phyloP scores from a whole-genome alignment of 2,113 vertebrate species.

The Terrapene triunguis region DNA sequence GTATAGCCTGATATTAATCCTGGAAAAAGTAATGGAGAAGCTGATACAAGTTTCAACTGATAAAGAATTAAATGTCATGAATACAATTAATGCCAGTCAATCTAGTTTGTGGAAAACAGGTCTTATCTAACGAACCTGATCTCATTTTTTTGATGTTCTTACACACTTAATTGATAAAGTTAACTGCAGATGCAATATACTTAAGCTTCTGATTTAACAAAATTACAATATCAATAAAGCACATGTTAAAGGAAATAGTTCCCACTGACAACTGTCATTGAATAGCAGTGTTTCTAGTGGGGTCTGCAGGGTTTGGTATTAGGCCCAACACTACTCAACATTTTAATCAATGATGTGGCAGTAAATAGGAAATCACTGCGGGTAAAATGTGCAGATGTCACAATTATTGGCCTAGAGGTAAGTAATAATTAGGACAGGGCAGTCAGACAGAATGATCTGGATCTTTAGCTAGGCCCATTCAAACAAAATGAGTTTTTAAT shows the following conservation, averaged over 20 bases:
- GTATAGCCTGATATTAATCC: background rate
- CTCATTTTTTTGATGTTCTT: background rate
- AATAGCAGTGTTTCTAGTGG: background rate
- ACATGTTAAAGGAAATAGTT: background rate
- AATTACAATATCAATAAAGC: background rate
- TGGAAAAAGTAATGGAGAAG: background rate
- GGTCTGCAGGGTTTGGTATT: background rate
- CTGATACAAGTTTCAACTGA: background rate
- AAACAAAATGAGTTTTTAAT: background rate
- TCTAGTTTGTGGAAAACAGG: slow-evolving; percentile 14
- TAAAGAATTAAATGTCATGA: background rate
- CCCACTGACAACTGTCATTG: background rate
- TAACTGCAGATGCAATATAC: background rate
- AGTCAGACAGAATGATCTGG: background rate
- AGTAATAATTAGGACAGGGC: too few species aligned
- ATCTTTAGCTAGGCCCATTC: background rate
- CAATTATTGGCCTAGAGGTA: background rate
- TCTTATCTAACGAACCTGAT: slow-evolving; percentile 18
- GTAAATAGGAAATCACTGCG: background rate
- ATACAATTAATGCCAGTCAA: slow-evolving; percentile 13
- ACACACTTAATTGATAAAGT: background rate
- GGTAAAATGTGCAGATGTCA: background rate
- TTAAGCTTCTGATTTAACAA: background rate
- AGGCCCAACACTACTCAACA: background rate
- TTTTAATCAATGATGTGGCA: background rate